Conservation (phyloP, 2,113 vertebrate genomes). For the Strigops habroptila region DNA sequence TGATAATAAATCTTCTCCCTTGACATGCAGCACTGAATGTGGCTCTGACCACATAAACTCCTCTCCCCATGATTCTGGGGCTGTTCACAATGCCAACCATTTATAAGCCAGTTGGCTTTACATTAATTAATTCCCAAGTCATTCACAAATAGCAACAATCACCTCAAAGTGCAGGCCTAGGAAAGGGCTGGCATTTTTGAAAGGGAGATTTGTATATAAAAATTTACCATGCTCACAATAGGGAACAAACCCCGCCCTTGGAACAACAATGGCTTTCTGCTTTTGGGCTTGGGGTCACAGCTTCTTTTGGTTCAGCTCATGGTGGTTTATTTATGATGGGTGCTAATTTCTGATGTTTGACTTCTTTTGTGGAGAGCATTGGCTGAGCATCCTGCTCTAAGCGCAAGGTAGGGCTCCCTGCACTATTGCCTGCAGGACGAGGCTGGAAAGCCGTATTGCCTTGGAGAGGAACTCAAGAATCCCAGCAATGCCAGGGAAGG, state of each 20-base stretch:
- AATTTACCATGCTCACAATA: slow-evolving; percentile 54
- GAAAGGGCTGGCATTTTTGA: slow-evolving; percentile 64
- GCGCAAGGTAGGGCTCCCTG: neutral
- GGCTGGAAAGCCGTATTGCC: neutral
- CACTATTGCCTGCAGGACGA: neutral
- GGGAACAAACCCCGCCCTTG: neutral
- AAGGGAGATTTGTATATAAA: slow-evolving; percentile 65
- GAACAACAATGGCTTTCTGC: neutral
- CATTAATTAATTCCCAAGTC: slow-evolving; percentile 75
- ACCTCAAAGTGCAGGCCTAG: slow-evolving; percentile 57
- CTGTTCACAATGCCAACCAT: slow-evolving; percentile 71
- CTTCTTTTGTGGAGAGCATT: neutral
- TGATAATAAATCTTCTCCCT: slow-evolving; percentile 64
- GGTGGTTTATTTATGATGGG: neutral
- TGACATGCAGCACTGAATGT: slow-evolving; percentile 45
- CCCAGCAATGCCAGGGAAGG: neutral
- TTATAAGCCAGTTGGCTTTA: slow-evolving; percentile 73
- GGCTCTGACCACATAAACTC: slow-evolving; percentile 65
- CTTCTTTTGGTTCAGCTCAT: neutral
- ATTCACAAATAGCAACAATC: slow-evolving; percentile 75
- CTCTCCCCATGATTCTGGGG: slow-evolving; percentile 38
- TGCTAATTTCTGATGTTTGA: neutral
- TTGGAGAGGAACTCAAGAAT: neutral
- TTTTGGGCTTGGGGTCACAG: rapidly evolving
- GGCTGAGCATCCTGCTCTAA: neutral